Evolutionary conservation across 2,113 vertebrate species (phyloP), one percentile per base, ranked within the genome.

Genomic region (Aspidoscelis tigris): DNA sequence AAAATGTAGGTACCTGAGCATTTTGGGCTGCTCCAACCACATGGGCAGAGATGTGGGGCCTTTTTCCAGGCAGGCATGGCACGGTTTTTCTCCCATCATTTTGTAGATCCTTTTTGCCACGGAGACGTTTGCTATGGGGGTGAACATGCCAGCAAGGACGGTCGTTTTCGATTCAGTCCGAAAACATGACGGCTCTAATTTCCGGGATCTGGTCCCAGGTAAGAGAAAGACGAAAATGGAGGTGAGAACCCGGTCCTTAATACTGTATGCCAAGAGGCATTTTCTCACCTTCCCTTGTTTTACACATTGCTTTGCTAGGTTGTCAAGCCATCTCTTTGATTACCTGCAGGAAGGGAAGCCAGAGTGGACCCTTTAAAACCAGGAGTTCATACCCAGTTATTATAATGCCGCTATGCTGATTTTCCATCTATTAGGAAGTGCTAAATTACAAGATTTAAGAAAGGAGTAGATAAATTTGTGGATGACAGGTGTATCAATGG

Each of bases 101-200:
- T 3, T n/a, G 47, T 84, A 98, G 98, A 97, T 98, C 84, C 93
- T 99, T 72, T 99, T 98, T 89, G 98, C 98, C 88, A 98, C 98
- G 0, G 98, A 99, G 92, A 98, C 98, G 0, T 98, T 99, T 53
- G 98, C 98, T 0, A 98, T 99, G 98, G 98, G 98, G 0, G 98
- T 99, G 43, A 98, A 98, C 91, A 99, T 99, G 98, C 98, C 98
- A 0, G 97, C 98, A 16, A 96, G 98, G 65, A 99, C 98, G 0
- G 98, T 98, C 86, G 97, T 99, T 85, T 99, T 99, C 2, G 97
- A 99, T 93, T 97, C 96, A 86, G 97, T 97, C 92, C 95, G 98
- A 74, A 98, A 98, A 86, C 98, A 98, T 0, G 98, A 98, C 2
- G 98, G 98, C 12, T 95, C 96, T 0, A 93, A 96, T 86, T 98